These are phyloP conservation scores for Ditylenchus weischeri DNA, from an alignment of 2,888 invertebrate genomes.

Conservation along the genomic window DNA sequence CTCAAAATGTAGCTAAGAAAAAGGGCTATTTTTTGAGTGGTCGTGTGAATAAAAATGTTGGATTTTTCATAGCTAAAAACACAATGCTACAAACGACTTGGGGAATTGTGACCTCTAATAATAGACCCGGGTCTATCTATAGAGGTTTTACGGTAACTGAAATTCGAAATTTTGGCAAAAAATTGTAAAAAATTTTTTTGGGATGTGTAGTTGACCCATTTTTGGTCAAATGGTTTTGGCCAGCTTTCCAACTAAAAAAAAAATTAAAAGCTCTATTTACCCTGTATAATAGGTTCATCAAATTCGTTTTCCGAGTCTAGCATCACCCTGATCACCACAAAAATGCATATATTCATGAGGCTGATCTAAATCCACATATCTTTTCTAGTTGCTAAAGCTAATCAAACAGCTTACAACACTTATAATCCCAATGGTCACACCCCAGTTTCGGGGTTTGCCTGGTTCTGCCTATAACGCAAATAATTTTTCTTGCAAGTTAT, in stretches of 20 bases:
- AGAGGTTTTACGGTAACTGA: no score
- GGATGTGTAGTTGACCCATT: no score
- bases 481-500: no score
- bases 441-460: constrained; percentile 50
- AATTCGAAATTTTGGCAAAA: no score
- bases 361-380: constrained; percentile 37
- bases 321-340: constrained; percentile 44
- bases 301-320: constrained; percentile 51
- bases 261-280: constrained; percentile 20
- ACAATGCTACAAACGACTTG: no score
- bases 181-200: no score
- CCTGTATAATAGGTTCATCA: constrained; percentile 50
- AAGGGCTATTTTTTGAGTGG: no score
- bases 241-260: background rate
- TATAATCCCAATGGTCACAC: constrained; percentile 40
- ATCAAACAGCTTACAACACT: constrained; percentile 26
- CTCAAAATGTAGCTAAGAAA: no score
- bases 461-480: constrained; percentile 29
- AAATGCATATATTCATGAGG: constrained; percentile 39
- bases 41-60: no score
- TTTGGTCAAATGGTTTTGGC: background rate
- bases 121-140: no score
- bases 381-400: constrained; percentile 18
- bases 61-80: no score
- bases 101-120: no score